phyloP scores from a whole-genome alignment of 2,113 vertebrate species.

The Procavia capensis region DNA sequence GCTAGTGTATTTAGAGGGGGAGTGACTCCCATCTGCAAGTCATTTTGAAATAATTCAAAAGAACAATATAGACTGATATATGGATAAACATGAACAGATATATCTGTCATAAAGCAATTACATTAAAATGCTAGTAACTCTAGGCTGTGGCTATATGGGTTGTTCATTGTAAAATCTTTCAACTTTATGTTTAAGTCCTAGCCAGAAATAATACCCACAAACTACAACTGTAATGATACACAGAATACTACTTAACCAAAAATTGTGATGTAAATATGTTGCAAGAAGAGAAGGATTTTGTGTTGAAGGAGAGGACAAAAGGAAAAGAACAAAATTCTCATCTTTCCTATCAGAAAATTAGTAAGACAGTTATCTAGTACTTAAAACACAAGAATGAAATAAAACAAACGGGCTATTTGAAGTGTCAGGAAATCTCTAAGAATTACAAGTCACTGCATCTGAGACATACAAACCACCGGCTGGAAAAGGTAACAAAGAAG shows the following conservation, averaged over 20 bases:
- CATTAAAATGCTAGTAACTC: conserved; percentile 4
- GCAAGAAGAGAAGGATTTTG: not conserved
- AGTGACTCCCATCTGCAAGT: conserved; percentile 2
- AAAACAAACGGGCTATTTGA: not conserved
- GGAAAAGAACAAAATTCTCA: not conserved
- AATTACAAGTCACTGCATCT: not conserved
- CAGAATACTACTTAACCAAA: conserved; percentile 1
- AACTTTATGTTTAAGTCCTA: conserved; percentile 13
- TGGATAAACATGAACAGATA: not conserved
- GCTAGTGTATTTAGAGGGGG: not conserved
- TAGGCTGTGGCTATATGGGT: not conserved
- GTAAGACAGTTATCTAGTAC: not conserved
- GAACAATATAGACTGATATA: not conserved
- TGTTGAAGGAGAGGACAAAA: not conserved
- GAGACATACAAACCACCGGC: not conserved
- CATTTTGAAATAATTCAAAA: conserved; percentile 54
- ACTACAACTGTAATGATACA: conserved; percentile 16
- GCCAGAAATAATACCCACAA: conserved; percentile 15
- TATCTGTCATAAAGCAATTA: not conserved
- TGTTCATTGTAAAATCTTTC: not conserved
- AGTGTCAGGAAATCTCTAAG: not conserved
- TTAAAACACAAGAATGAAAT: too few species aligned
- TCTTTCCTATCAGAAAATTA: not conserved
- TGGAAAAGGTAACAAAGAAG: not conserved
- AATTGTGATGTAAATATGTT: not conserved